Conservation (phyloP, 1,140 invertebrate genomes). For the Drosophila carrolli region DNA sequence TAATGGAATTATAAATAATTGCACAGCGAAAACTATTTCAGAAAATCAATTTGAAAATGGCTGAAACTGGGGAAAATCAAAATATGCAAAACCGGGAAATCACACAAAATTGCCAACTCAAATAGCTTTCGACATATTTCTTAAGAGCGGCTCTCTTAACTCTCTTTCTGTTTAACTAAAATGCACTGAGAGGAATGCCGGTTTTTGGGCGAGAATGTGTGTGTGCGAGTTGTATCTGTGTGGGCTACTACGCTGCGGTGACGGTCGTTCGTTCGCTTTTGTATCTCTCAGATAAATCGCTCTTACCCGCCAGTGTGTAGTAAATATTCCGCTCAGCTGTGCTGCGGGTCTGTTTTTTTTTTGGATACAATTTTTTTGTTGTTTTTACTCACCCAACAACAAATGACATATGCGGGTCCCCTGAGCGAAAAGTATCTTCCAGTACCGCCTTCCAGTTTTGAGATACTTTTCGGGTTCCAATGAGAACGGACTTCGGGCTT, state of each 20-base stretch:
- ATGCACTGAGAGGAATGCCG: conserved; percentile 56
- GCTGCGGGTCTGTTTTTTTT: conserved; percentile 45
- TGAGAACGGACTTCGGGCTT: conserved; percentile 24
- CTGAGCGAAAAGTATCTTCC: conserved; percentile 42
- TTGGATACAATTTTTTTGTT: conserved; percentile 10
- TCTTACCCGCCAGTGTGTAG: conserved; percentile 51
- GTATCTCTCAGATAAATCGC: conserved; percentile 71
- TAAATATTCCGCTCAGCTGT: conserved; percentile 74
- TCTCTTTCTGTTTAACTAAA: conserved; percentile 7
- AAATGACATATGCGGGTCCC: conserved; percentile 47
- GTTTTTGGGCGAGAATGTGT: conserved; percentile 36
- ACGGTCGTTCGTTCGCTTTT: conserved; percentile 47
- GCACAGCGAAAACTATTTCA: conserved; percentile 4
- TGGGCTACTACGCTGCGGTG: conserved; percentile 41
- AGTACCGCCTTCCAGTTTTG: conserved; percentile 43
- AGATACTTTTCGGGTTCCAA: conserved; percentile 38
- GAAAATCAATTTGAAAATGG: conserved; percentile 11
- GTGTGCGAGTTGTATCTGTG: conserved; percentile 30
- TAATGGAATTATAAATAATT: conserved; percentile 22
- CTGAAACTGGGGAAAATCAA: conserved; percentile 21
- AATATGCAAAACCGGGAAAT: conserved; percentile 27
- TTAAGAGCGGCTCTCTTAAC: conserved; percentile 24
- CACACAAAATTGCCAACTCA: conserved; percentile 6
- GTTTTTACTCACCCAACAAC: conserved; percentile 20
- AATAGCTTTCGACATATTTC: not conserved